Evolutionary conservation across 2,888 invertebrate species (phyloP), one percentile per base, ranked within the genome.

Genomic region (Pimpla rufipes): DNA sequence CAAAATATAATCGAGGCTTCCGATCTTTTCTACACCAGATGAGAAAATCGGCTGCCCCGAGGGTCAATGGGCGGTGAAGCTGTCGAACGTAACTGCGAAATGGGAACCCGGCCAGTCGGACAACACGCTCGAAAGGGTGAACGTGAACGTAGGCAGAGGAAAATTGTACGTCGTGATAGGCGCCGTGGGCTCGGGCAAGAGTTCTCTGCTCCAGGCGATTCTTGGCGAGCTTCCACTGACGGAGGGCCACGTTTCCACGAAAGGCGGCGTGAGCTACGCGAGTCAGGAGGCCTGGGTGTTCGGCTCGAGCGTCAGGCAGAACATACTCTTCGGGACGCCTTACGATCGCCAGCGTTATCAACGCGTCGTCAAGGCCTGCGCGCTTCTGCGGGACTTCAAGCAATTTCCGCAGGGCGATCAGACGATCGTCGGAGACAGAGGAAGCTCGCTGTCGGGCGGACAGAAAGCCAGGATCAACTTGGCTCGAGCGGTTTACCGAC

Each of bases 271-370:
- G 13, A 96, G 96, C 35, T 98, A 98, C 92, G 97, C 97, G 0
- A 95, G 96, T 86, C 98, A 98, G 93, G 97, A 98, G 91, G 95
- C 98, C 7, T 98, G 98, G 98, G 95, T 97, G 0, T 97, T 97
- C 91, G 96, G 96, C 0, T 95, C 95, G 16, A 96, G 97, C 0
- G 95, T 98, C 0, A 94, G 97, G 68, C 97, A 98, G 90, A 98
- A 98, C 93, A 97, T 98, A 88, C 92, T 97, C n/a, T 98, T 98
- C 92, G 98, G 98, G 0, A 93, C 95, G 85, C 93, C 95, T 0
- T 96, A 94, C 90, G 94, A 96, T 83, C 94, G 94, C 68, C 94
- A 94, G 75, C 94, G 95, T 89, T 96, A 96, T 76, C 90, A 90
- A n/a, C 87, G 88, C 1, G 92, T 93, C 1, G 86, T 95, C 2